Percentiles rank a stretch among this genome's conserved stretches.
These are phyloP conservation scores for Actinernus sp. DNA, from an alignment of 92 coral and sea anemone species.

Conservation along the genomic window DNA sequence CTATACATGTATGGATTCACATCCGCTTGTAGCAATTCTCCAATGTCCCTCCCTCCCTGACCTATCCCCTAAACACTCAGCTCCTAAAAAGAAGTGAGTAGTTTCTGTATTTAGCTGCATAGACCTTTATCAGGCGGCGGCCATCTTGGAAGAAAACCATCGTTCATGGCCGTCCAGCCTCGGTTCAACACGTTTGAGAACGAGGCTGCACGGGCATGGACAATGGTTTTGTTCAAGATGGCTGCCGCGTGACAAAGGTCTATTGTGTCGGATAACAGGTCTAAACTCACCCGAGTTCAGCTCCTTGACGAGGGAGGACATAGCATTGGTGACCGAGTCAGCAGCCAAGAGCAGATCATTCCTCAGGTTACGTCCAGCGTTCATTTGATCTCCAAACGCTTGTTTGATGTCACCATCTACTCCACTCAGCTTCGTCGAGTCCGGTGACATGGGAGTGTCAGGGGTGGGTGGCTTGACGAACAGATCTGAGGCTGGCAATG, in stretches of 20 bases:
- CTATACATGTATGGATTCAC: no score
- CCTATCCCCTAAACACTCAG: no score
- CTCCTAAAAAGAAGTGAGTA: no score
- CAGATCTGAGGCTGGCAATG: constrained; percentile 36
- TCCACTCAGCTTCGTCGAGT: constrained; percentile 76
- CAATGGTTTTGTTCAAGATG: no score
- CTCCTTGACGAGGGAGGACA: constrained; percentile 97
- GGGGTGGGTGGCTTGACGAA: constrained; percentile 54
- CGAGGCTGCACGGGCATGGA: neutral
- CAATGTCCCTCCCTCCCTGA: no score
- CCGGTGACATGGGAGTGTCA: constrained; percentile 64
- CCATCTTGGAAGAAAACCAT: no score
- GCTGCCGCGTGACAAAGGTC: no score
- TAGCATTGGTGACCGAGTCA: constrained; percentile 96
- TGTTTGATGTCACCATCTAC: constrained; percentile 92
- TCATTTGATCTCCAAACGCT: constrained; percentile 81
- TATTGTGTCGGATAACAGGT: neutral
- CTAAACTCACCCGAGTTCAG: constrained; percentile 88
- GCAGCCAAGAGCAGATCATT: constrained; percentile 94
- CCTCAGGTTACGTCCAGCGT: constrained; percentile 73
- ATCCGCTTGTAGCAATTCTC: no score
- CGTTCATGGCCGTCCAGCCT: no score
- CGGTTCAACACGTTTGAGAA: no score
- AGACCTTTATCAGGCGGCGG: no score
- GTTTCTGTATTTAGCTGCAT: neutral